These are phyloP conservation scores for Cosmia trapezina DNA, from an alignment of 2,888 invertebrate genomes.

Conservation along the genomic window DNA sequence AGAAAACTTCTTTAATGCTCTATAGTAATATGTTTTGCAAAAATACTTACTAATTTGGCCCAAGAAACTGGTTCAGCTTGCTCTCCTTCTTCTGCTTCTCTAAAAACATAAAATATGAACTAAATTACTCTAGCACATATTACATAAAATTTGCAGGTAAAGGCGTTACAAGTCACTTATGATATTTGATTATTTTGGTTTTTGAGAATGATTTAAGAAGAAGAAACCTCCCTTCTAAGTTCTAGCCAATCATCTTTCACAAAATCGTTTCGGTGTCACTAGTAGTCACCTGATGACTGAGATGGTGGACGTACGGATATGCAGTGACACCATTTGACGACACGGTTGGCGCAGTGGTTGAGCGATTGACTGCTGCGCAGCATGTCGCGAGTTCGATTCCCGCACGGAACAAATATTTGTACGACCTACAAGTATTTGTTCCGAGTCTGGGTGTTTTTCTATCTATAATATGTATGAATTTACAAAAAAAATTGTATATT, in stretches of 20 bases:
- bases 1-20: background rate
- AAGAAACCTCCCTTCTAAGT: no score
- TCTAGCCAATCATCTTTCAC: background rate
- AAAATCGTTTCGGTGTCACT: background rate
- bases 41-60: conserved; percentile 79
- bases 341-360: no score
- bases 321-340: no score
- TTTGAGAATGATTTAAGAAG: background rate
- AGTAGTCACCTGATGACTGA: background rate
- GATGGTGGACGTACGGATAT: background rate
- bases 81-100: conserved; percentile 74
- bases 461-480: no score
- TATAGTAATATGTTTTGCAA: background rate
- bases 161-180: background rate
- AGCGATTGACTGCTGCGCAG: no score
- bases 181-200: background rate
- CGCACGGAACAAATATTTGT: no score
- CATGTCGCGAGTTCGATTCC: no score
- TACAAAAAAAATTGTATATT: no score
- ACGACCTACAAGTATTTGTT: no score
- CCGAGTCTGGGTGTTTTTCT: no score
- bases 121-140: background rate
- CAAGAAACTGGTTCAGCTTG: conserved; percentile 73
- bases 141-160: background rate
- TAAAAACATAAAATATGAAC: conserved; percentile 64